Evolutionary conservation across 2,113 vertebrate genomes (phyloP).

Genomic region (Perca fluviatilis): DNA sequence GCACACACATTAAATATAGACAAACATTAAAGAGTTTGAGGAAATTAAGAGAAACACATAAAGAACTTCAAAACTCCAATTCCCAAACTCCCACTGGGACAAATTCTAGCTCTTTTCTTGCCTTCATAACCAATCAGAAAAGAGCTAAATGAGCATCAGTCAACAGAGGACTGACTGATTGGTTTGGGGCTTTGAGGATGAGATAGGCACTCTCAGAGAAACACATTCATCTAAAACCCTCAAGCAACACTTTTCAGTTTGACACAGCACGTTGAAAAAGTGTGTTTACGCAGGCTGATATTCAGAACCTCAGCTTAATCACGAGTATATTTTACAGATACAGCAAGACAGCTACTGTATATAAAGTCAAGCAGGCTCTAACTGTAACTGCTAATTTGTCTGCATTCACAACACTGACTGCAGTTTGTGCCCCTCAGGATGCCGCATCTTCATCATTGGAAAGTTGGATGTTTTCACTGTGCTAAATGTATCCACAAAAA

Average conservation of each 20-base stretch:
- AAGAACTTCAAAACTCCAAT: constrained; percentile 77
- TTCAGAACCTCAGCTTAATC: constrained; percentile 47
- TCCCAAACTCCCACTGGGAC: constrained; percentile 77
- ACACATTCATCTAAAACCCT: constrained; percentile 52
- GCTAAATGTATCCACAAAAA: background rate
- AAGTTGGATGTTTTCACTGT: constrained; percentile 14
- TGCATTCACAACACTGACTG: constrained; percentile 27
- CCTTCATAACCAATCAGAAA: constrained; percentile 75
- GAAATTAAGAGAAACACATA: constrained; percentile 79
- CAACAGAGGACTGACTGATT: constrained; percentile 79
- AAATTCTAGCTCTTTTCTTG: constrained; percentile 67
- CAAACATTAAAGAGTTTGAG: constrained; percentile 76
- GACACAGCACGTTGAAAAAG: constrained; percentile 40
- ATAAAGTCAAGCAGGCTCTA: constrained; percentile 22
- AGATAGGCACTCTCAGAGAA: constrained; percentile 62
- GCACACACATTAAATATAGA: constrained; percentile 61
- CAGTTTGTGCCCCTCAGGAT: constrained; percentile 3
- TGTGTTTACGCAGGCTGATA: constrained; percentile 46
- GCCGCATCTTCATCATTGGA: constrained; percentile 9
- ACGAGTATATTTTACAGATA: constrained; percentile 30
- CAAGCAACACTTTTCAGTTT: constrained; percentile 49
- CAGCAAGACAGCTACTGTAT: constrained; percentile 12
- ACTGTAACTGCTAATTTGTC: constrained; percentile 39
- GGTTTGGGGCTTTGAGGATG: constrained; percentile 74
- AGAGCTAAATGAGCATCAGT: constrained; percentile 73